Conservation (phyloP, 2,113 vertebrate species). For the Centropristis striata region DNA sequence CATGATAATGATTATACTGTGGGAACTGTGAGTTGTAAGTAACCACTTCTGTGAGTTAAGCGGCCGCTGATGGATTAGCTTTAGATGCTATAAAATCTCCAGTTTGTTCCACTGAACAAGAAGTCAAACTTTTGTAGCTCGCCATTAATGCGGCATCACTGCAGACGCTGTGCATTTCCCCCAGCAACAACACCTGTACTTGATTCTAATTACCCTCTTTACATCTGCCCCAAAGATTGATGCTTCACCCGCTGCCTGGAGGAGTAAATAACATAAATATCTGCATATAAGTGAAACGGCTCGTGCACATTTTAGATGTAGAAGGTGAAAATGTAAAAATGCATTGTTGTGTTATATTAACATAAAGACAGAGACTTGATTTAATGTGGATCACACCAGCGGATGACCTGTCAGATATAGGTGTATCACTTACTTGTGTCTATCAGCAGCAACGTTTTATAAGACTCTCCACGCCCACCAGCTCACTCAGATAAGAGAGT, state of each 20-base stretch:
- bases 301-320: neutral
- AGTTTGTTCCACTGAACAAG: neutral
- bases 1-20: too few species aligned
- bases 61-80: neutral
- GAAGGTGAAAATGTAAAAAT: neutral
- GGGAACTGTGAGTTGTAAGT: too few species aligned
- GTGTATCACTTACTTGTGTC: slow-evolving; percentile 6
- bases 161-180: neutral
- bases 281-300: slow-evolving; percentile 11
- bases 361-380: neutral
- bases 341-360: neutral
- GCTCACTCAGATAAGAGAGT: slow-evolving; percentile 51
- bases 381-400: neutral
- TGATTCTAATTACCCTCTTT: slow-evolving; percentile 29
- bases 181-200: slow-evolving; percentile 8
- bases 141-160: neutral
- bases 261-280: slow-evolving; percentile 25
- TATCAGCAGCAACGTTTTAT: slow-evolving; percentile 29
- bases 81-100: neutral
- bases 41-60: neutral
- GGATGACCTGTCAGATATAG: neutral
- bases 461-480: slow-evolving; percentile 41
- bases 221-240: slow-evolving; percentile 1
- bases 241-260: neutral
- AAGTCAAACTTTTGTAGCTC: neutral